Evolutionary conservation across 2,113 vertebrate genomes (phyloP), one percentile per base, ranked within the genome.

Genomic region (Coreoperca whiteheadi): DNA sequence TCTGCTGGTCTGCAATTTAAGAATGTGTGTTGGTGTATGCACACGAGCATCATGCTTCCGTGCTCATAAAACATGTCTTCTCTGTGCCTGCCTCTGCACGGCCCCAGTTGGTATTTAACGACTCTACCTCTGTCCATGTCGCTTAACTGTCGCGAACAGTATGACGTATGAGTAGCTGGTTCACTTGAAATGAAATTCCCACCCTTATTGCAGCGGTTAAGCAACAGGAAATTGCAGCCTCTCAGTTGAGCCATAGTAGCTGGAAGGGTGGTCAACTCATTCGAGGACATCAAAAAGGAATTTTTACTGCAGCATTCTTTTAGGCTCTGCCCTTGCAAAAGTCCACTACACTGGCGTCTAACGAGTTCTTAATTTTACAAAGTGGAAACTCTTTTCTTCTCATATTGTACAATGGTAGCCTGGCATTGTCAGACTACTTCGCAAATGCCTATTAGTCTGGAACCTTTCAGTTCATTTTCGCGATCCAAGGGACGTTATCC

Each of bases 171-270:
- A 84, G 48, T 70, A 18, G 41, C 37, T 23, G 8, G 14, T 18
- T 83, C 6, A 37, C 11, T 65, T 1, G 1, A 30, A 65, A 25
- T 74, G 53, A 68, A 71, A 43, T 14, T 20, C 9, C 25, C 4
- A 32, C 30, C 21, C 57, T 46, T 72, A 9, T 39, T 28, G 57
- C 4, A 10, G 7, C 23, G 6, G 61, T 84, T 76, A 74, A 32
- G 78, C 61, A 69, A 90, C 80, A 83, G 85, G 84, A 90, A 81
- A 79, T 77, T 82, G 57, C 69, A 46, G 16, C 50, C 30, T 65
- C n/a, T 59, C 63, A 48, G 5, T 34, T 50, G 91, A 88, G 76
- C 91, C 89, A 92, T 6, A 10, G 57, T 85, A 68, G 85, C 77
- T 28, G 71, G 50, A 90, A 92, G 77, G 63, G 46, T 51, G 51